Evolutionary conservation across 2,888 invertebrate genomes (phyloP), one percentile per base, ranked within the genome.

Genomic region (Conchocele bisecta): DNA sequence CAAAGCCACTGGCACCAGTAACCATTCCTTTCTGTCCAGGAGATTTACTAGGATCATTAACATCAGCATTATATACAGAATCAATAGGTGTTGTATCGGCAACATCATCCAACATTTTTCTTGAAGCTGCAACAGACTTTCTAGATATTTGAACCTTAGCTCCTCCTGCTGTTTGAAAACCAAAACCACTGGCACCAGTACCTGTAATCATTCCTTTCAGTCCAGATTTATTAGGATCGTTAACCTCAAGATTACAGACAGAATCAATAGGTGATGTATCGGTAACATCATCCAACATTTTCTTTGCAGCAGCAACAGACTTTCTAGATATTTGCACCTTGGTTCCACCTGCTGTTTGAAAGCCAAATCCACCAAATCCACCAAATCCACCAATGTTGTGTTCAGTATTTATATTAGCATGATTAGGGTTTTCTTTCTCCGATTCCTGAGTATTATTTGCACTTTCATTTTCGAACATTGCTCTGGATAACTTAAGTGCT

Each of bases 81-180:
- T n/a, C n/a, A n/a, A n/a, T n/a, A n/a, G n/a, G n/a, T n/a, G n/a
- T 26, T 20, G 44, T 9, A n/a, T n/a, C 7, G 17, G 31, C 51
- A 13, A 35, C 20, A 51, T 51, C 51, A 2, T 41, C 24, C 22
- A 56, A 41, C 39, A 20, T 33, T 3, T 9, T 20, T 41, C 29
- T 56, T 6, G 44, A 44, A 22, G 33, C 22, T 24, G 17, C 9
- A n/a, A 60, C 11, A 20, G 60, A 1, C 6, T 35, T 50, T n/a
- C 28, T 28, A 46, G 46, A 61, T 39, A 56, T 22, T 5, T 31
- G 29, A 0, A 61, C 61, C 17, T 33, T 29, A 17, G n/a, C 41
- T 13, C 61, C 68, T 22, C 33, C 28, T 28, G 68, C 60, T 28
- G 68, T 68, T 39, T 54, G 50, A 48, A 68, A 68, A 17, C 20